These are phyloP conservation scores for Chaetodon trifascialis DNA, from an alignment of 2,113 vertebrate species.

Conservation along the genomic window DNA sequence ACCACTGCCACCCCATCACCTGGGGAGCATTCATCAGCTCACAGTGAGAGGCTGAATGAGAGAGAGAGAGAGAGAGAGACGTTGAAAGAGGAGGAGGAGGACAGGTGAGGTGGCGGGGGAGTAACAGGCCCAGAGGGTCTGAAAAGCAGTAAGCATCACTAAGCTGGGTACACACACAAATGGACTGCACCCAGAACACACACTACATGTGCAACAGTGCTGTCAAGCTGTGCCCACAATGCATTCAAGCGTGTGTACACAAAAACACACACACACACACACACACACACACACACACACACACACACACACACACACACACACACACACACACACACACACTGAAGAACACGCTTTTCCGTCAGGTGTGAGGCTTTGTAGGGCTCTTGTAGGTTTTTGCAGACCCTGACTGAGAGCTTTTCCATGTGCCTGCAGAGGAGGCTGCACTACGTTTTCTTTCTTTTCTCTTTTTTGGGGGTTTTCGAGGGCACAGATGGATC, in stretches of 20 bases:
- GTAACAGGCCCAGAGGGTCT: conserved; percentile 55
- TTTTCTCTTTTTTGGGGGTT: too few species aligned
- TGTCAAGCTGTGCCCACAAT: conserved; percentile 30
- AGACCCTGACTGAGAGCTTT: conserved; percentile 17
- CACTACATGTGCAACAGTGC: conserved; percentile 19
- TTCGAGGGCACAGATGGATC: not conserved
- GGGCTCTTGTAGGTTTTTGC: not conserved
- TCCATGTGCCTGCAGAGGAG: not conserved
- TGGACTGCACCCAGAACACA: conserved; percentile 40
- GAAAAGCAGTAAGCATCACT: conserved; percentile 51
- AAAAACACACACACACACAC: conserved; percentile 21
- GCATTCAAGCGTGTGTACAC: conserved; percentile 16
- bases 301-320: conserved; percentile 22
- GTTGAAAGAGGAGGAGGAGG: not conserved
- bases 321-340: conserved; percentile 21
- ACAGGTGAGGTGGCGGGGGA: conserved; percentile 50
- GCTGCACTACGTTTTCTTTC: not conserved
- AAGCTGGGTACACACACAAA: conserved; percentile 41
- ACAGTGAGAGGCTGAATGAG: conserved; percentile 28
- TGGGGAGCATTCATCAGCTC: conserved; percentile 67
- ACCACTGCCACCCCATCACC: conserved; percentile 68
- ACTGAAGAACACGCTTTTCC: not conserved
- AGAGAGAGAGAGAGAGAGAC: not conserved
- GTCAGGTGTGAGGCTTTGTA: not conserved
- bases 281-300: conserved; percentile 21